Evolutionary conservation across 1,140 invertebrate species (phyloP).

Genomic region (Drosophila parabipectinata): DNA sequence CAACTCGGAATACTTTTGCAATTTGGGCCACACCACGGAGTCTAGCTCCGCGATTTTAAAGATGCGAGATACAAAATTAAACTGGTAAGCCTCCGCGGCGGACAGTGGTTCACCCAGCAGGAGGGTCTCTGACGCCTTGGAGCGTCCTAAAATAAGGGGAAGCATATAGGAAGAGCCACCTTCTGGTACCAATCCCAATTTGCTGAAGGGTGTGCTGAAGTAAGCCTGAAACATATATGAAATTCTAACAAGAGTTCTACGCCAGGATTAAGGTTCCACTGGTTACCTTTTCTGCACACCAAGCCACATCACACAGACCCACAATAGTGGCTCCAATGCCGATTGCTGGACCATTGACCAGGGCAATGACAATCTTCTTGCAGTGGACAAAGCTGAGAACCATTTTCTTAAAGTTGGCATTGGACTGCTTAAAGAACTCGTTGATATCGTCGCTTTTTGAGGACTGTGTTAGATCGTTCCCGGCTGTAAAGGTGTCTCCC

Average conservation of each 20-base stretch:
- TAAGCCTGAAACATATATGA: constrained; percentile 87
- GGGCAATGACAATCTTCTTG: constrained; percentile 93
- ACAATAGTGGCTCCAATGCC: constrained; percentile 94
- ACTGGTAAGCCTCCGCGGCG: constrained; percentile 90
- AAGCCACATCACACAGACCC: constrained; percentile 94
- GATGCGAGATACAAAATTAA: constrained; percentile 86
- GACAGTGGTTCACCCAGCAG: constrained; percentile 92
- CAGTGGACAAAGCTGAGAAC: constrained; percentile 94
- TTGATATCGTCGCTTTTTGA: constrained; percentile 31
- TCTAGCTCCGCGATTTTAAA: constrained; percentile 60
- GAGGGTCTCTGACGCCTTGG: constrained; percentile 92
- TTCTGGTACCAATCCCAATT: constrained; percentile 92
- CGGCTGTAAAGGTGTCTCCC: constrained; percentile 68
- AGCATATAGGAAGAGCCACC: constrained; percentile 94
- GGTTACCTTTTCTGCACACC: constrained; percentile 89
- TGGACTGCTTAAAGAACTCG: constrained; percentile 26
- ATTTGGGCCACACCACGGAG: constrained; percentile 64
- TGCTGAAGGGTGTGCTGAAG: constrained; percentile 94
- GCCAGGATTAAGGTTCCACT: not conserved
- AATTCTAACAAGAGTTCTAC: not conserved
- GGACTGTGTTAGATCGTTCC: constrained; percentile 59
- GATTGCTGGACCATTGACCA: constrained; percentile 97
- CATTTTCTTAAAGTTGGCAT: constrained; percentile 84
- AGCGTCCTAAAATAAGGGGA: constrained; percentile 91
- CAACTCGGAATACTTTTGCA: constrained; percentile 54